phyloP scores from a whole-genome alignment of 2,113 vertebrate genomes.

The Pseudopodoces humilis region DNA sequence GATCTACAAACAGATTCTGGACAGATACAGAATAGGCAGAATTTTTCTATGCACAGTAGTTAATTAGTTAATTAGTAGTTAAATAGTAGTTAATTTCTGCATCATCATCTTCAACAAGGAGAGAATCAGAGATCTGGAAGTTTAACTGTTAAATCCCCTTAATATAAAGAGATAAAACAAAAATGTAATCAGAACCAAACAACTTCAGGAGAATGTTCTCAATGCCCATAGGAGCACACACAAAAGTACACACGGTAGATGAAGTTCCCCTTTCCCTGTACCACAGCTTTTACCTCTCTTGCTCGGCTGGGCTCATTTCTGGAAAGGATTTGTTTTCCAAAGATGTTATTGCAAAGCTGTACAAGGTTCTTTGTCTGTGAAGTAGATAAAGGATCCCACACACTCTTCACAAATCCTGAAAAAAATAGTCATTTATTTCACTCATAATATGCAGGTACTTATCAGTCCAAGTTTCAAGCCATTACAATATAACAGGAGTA shows the following conservation, averaged over 20 bases:
- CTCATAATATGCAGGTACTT: neutral
- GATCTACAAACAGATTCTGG: neutral
- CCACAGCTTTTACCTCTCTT: conserved; percentile 78
- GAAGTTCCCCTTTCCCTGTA: neutral
- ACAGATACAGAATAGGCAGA: neutral
- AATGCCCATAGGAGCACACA: accelerated
- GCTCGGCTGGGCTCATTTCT: conserved; percentile 76
- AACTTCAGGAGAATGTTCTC: neutral
- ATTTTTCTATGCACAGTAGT: neutral
- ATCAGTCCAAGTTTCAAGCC: neutral
- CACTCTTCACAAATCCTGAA: conserved; percentile 80
- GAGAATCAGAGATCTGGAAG: neutral
- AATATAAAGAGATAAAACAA: neutral
- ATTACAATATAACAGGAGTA: neutral
- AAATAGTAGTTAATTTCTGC: neutral
- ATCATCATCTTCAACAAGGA: neutral
- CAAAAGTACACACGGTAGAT: neutral
- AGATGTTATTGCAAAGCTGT: conserved; percentile 77
- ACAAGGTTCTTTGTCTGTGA: conserved; percentile 82
- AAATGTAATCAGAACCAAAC: neutral
- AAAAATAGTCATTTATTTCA: neutral
- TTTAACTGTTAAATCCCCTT: neutral
- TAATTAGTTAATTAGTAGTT: no score
- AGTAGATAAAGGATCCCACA: conserved; percentile 90
- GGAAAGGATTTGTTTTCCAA: conserved; percentile 76